phyloP scores from a whole-genome alignment of 2,888 invertebrate genomes.

The Hyposoter dolosus region DNA sequence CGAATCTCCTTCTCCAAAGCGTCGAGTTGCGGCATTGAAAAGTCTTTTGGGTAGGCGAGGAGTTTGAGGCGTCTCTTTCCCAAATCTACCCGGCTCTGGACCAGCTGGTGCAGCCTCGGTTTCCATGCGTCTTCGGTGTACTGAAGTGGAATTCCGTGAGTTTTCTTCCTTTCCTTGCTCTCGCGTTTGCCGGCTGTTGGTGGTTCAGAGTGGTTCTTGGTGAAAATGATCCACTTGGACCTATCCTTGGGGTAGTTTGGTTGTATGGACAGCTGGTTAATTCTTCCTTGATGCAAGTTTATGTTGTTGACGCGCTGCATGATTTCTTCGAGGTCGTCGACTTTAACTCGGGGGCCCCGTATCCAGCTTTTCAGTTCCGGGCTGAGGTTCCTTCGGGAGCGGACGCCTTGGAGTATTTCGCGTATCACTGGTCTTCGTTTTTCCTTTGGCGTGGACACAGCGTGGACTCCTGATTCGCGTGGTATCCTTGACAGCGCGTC shows the following conservation, averaged over 20 bases:
- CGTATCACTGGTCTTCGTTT: slow-evolving; percentile 20
- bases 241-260: slow-evolving; percentile 26
- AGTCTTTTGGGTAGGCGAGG: too few relatives aligned
- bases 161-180: slow-evolving; percentile 8
- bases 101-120: neutral
- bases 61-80: too few relatives aligned
- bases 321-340: slow-evolving; percentile 22
- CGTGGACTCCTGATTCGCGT: slow-evolving; percentile 7
- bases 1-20: too few relatives aligned
- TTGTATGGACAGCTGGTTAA: slow-evolving; percentile 33
- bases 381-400: neutral
- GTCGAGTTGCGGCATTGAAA: too few relatives aligned
- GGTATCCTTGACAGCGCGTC: slow-evolving; percentile 72
- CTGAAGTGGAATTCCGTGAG: slow-evolving; percentile 5
- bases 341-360: slow-evolving; percentile 11
- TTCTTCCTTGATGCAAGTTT: neutral
- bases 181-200: neutral
- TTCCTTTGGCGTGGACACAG: neutral
- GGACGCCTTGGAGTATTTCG: neutral
- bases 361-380: slow-evolving; percentile 1
- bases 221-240: slow-evolving; percentile 6
- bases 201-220: neutral
- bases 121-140: slow-evolving; percentile 47
- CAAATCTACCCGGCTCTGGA: too few relatives aligned
- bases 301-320: slow-evolving; percentile 19